phyloP scores from a whole-genome alignment of 2,797 vertebrate species.

The Phataginus tetradactyla region DNA sequence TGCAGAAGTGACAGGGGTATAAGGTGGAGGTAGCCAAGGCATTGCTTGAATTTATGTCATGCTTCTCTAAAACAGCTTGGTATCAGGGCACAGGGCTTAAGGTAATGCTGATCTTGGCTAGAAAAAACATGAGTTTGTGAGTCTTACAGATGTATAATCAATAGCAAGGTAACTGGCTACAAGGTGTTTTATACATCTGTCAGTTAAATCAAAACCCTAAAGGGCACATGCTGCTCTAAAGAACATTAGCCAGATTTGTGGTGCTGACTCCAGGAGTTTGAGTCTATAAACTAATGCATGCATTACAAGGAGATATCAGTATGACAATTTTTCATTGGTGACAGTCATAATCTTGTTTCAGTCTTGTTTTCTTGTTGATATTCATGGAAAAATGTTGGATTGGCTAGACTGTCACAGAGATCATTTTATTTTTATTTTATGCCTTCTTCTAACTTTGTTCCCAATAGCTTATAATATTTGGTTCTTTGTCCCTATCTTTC shows the following conservation, averaged over 20 bases:
- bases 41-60: slow-evolving; percentile 48
- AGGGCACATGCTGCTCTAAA: slow-evolving; percentile 40
- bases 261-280: slow-evolving; percentile 62
- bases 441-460: slow-evolving; percentile 28
- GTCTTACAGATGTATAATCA: slow-evolving; percentile 56
- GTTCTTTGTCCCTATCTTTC: background rate
- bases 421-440: slow-evolving; percentile 48
- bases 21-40: background rate
- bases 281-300: slow-evolving; percentile 20
- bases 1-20: background rate
- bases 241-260: slow-evolving; percentile 62
- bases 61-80: background rate
- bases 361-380: slow-evolving; percentile 59
- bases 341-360: slow-evolving; percentile 63
- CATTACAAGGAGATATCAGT: slow-evolving; percentile 15
- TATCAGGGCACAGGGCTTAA: slow-evolving; percentile 13
- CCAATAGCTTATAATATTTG: background rate
- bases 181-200: slow-evolving; percentile 61
- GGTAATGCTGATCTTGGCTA: slow-evolving; percentile 57
- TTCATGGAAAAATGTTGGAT: slow-evolving; percentile 59
- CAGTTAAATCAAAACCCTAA: slow-evolving; percentile 63
- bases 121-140: slow-evolving; percentile 23
- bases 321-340: slow-evolving; percentile 51
- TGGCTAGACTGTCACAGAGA: background rate
- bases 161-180: slow-evolving; percentile 46